Evolutionary conservation across 1,140 invertebrate genomes (phyloP), one percentile per base, ranked within the genome.

Genomic region (Caenorhabditis latens): DNA sequence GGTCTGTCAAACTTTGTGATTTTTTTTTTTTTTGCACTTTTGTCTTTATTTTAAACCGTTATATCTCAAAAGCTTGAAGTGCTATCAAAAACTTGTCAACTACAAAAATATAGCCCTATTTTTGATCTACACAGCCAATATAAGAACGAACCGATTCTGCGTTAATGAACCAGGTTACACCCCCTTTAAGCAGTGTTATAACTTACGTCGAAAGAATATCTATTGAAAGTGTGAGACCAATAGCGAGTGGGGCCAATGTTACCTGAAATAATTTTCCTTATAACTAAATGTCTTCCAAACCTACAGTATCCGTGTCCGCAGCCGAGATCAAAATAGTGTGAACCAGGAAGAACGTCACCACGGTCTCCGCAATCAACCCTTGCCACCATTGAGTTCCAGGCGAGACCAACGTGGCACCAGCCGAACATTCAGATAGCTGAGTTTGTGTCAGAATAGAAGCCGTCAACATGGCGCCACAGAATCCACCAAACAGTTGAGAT

Each of bases 291-390:
- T 71, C 9, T 6, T n/a, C 9, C 24, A 19, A 46, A 71, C 65
- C 19, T 9, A 82, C 90, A 16, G 87, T 91, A 24, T 88, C 86
- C 7, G 86, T 55, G 84, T 93, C 92, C 8, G 92, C 87, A 32
- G 93, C 91, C 3, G 90, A 88, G 88, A 92, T 87, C 4, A 93
- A 83, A 58, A 93, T 92, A 13, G 91, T 90, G 24, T 91, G 89
- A 40, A 93, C 91, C 40, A 93, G 86, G 16, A 93, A 88, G 6
- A 89, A 89, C 0, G 93, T 93, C n/a, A 92, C 82, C 13, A 93
- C 53, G 6, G 87, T 88, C 87, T 93, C 93, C 32, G 90, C 89
- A 48, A 93, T 86, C 11, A 93, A 57, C 46, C 83, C 87, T 84
- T 88, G 82, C 67, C 65, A 88, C 87, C 87, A 88, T 8, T 75